Evolutionary conservation across 1,140 invertebrate genomes (phyloP).

Genomic region (Cepaea nemoralis): DNA sequence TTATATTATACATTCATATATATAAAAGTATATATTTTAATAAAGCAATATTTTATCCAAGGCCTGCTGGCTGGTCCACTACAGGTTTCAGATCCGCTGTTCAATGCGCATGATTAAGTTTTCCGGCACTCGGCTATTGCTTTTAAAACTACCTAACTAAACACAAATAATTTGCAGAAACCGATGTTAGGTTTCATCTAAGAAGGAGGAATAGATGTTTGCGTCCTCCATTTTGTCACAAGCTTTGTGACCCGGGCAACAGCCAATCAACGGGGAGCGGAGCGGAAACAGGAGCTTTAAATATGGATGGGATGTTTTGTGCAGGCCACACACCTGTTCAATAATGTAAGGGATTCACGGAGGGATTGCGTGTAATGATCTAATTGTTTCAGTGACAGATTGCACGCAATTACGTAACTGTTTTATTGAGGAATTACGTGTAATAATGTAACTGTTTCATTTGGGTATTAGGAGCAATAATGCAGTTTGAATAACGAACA

Average conservation of each 20-base stretch:
- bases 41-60: background rate
- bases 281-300: background rate
- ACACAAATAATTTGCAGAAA: background rate
- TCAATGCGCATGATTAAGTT: background rate
- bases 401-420: no score
- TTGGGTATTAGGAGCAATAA: no score
- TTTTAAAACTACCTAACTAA: background rate
- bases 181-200: background rate
- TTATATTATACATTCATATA: background rate
- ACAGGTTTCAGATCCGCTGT: no score
- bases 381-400: no score
- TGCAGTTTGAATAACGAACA: no score
- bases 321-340: background rate
- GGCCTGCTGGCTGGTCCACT: no score
- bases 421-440: no score
- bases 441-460: no score
- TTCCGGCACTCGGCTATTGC: background rate
- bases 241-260: conserved; percentile 21
- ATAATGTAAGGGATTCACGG: no score
- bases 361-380: no score
- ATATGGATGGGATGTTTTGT: background rate
- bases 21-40: no score
- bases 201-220: conserved; percentile 10
- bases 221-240: conserved; percentile 40
- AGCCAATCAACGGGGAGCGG: background rate